Percentiles rank a stretch among this genome's conserved stretches.
Conservation (phyloP, 2,113 vertebrate species). For the Mola mola region DNA sequence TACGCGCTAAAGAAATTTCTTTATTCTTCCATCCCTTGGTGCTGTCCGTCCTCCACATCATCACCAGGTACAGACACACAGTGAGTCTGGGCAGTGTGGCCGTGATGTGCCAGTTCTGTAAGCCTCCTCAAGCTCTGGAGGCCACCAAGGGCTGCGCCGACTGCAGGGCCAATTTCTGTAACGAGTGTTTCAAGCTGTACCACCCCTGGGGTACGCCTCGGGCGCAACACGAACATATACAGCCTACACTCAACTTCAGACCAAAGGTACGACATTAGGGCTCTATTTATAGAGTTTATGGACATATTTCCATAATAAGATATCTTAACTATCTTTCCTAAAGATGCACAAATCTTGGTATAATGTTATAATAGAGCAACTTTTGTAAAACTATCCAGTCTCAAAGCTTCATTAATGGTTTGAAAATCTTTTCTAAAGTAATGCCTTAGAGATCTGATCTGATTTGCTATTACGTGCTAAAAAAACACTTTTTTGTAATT, state of each 20-base stretch:
- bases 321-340: too few species aligned
- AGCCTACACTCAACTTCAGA: conserved; percentile 92
- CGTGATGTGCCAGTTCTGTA: conserved; percentile 96
- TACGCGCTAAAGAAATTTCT: not conserved
- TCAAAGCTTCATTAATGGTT: too few species aligned
- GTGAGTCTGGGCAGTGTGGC: conserved; percentile 83
- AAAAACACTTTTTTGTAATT: too few species aligned
- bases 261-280: conserved; percentile 91
- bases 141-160: conserved; percentile 96
- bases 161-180: conserved; percentile 95
- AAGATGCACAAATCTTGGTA: too few species aligned
- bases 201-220: conserved; percentile 98
- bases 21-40: not conserved
- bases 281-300: too few species aligned
- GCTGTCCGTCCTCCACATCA: not conserved
- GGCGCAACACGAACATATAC: conserved; percentile 94
- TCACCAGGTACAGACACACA: conserved; percentile 80
- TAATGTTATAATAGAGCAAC: too few species aligned
- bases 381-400: too few species aligned
- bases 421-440: too few species aligned
- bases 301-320: too few species aligned
- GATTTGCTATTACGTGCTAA: too few species aligned
- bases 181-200: conserved; percentile 97
- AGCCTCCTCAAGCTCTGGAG: conserved; percentile 89
- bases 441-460: too few species aligned